Conservation (phyloP, 1,140 invertebrate genomes). For the Drosophila virilis region DNA sequence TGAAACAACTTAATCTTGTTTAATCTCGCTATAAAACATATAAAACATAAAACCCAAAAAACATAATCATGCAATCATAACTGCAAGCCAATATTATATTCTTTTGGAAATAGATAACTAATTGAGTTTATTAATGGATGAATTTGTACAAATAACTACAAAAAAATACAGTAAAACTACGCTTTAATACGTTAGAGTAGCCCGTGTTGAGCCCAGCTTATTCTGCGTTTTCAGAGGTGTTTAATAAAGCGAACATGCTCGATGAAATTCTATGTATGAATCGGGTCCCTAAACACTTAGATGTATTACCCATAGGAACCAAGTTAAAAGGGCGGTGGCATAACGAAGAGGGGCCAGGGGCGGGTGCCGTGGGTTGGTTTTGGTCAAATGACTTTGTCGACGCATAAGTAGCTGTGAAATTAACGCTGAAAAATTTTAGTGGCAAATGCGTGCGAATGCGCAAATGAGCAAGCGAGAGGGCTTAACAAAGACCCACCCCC, state of each 20-base stretch:
- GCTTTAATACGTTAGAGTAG: too few species aligned
- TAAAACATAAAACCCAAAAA: too few species aligned
- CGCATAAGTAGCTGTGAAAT: conserved; percentile 80
- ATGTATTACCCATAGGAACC: conserved; percentile 28
- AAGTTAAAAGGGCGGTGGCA: neutral
- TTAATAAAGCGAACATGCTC: neutral
- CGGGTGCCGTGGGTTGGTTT: neutral
- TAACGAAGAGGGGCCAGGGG: neutral
- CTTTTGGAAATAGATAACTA: too few species aligned
- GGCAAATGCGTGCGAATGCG: conserved; percentile 40
- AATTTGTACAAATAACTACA: too few species aligned
- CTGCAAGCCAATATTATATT: too few species aligned
- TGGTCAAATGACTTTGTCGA: conserved; percentile 45
- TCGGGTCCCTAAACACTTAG: conserved; percentile 1
- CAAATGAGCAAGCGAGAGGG: conserved; percentile 56
- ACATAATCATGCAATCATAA: too few species aligned
- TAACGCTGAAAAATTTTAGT: conserved; percentile 65
- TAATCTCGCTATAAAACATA: too few species aligned
- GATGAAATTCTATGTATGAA: conserved; percentile 4
- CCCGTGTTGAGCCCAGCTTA: too few species aligned
- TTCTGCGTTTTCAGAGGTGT: too few species aligned
- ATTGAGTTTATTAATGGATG: too few species aligned
- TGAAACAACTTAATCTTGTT: too few species aligned
- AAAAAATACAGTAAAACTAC: too few species aligned
- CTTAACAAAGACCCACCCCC: conserved; percentile 49